Evolutionary conservation across 2,888 invertebrate species (phyloP).

Genomic region (Podabrus alpinus): DNA sequence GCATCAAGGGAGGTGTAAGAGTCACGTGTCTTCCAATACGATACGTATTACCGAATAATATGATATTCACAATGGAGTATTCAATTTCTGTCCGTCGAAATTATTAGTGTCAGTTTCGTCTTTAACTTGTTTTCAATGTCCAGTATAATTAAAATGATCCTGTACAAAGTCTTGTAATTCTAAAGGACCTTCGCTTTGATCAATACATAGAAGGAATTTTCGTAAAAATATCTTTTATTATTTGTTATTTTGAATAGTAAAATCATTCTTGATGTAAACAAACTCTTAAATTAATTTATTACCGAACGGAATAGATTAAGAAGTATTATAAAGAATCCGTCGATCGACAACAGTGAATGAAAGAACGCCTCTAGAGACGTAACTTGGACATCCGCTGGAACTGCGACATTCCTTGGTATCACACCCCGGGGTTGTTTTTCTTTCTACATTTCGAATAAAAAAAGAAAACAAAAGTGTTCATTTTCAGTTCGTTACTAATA

Average conservation of each 20-base stretch:
- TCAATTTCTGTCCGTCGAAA: background rate
- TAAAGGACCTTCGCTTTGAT: background rate
- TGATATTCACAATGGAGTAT: background rate
- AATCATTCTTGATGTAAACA: background rate
- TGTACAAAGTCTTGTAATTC: background rate
- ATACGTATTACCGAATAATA: background rate
- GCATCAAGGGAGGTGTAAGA: background rate
- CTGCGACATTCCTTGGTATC: conserved; percentile 33
- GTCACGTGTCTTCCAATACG: background rate
- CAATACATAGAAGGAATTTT: background rate
- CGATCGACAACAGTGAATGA: conserved; percentile 26
- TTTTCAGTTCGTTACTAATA: conserved; percentile 26
- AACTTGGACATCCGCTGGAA: conserved; percentile 27
- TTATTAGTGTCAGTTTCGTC: background rate
- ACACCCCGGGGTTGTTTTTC: conserved; percentile 40
- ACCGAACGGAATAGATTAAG: conserved; percentile 16
- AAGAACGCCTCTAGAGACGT: conserved; percentile 28
- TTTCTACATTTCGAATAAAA: conserved; percentile 32
- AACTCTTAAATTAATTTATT: background rate
- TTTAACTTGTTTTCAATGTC: background rate
- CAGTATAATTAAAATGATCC: background rate
- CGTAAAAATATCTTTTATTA: background rate
- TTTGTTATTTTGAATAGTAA: background rate
- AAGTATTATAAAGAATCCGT: conserved; percentile 25
- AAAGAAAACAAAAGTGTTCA: conserved; percentile 38